Evolutionary conservation across 2,888 invertebrate genomes (phyloP).

Genomic region (Agonum fuliginosum): DNA sequence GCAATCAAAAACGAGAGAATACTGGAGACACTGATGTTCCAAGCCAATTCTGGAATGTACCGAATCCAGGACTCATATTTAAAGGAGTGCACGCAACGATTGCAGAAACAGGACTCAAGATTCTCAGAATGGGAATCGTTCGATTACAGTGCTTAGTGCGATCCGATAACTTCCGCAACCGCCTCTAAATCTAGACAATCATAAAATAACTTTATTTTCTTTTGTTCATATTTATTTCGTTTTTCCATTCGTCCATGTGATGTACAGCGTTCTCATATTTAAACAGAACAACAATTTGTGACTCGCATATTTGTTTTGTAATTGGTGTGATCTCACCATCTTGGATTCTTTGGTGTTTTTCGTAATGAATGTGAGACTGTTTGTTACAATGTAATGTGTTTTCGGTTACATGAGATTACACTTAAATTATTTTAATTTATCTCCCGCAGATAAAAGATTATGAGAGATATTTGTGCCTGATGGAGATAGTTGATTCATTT

Average conservation of each 20-base stretch:
- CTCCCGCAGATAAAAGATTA: background rate
- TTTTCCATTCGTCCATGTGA: conserved; percentile 53
- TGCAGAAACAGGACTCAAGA: conserved; percentile 92
- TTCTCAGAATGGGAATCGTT: conserved; percentile 89
- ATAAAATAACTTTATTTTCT: conserved; percentile 32
- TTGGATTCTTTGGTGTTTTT: conserved; percentile 52
- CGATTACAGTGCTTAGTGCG: conserved; percentile 75
- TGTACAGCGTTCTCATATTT: conserved; percentile 43
- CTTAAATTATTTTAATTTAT: background rate
- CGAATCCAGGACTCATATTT: conserved; percentile 91
- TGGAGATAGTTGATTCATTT: background rate
- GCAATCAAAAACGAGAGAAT: conserved; percentile 94
- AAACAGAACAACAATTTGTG: conserved; percentile 39
- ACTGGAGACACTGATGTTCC: conserved; percentile 93
- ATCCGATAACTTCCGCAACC: conserved; percentile 32
- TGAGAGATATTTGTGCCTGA: conserved; percentile 12
- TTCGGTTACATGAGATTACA: conserved; percentile 18
- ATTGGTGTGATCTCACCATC: conserved; percentile 56
- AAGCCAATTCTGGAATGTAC: conserved; percentile 95
- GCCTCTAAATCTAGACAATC: conserved; percentile 55
- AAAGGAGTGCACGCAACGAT: conserved; percentile 89
- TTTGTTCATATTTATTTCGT: conserved; percentile 13
- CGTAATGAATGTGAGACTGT: conserved; percentile 55
- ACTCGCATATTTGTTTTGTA: conserved; percentile 56
- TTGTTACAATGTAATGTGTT: conserved; percentile 27